Base-by-base conservation (phyloP, 2,113 vertebrate species). In the Pseudonaja textilis region DNA sequence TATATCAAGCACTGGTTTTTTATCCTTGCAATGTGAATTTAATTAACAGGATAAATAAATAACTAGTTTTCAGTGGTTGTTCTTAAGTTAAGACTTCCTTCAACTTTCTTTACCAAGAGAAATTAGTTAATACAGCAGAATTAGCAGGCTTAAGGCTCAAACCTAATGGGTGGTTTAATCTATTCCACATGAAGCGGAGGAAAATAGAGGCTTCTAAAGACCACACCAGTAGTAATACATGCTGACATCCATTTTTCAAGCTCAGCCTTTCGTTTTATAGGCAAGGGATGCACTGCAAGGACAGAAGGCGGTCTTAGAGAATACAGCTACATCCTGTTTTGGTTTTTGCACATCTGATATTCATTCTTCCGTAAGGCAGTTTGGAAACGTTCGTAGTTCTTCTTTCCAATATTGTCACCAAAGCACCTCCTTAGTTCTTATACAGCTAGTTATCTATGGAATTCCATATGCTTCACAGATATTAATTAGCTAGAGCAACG, bases 331-430 rank as follows among this genome's bases (percentile, higher is more conserved):
- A 92, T 95, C 96, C 93, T 96, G 90, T 96, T 92, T 93, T 91
- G 95, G 69, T 92, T 94, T 55, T 88, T 93, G 90, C 86, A 42
- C 95, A 96, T 95, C 94, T 96, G 94, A 93, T 89, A 94, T 91
- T 93, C 91, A 95, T 96, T 97, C 95, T 45, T 90, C 91, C 91
- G n/a, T 22, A 22, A n/a, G 59, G 64, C 64, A 95, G 88, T 96
- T 96, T 94, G 93, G 95, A 96, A 9, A 91, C 64, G 47, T 59
- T 56, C 90, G 47, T 5, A 94, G 87, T 81, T 45, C 2, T 87
- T 93, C 92, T 10, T 89, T 88, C 61, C 89, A 91, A 26, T 10
- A 6, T 42, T 56, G 57, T 64, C 59, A 88, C 50, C 59, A 74
- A 88, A 8, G 42, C 22, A 81, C 7, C 45, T 45, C 39, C 90